phyloP scores from a whole-genome alignment of 2,888 invertebrate species.

The Xestoiulus laeticollis region DNA sequence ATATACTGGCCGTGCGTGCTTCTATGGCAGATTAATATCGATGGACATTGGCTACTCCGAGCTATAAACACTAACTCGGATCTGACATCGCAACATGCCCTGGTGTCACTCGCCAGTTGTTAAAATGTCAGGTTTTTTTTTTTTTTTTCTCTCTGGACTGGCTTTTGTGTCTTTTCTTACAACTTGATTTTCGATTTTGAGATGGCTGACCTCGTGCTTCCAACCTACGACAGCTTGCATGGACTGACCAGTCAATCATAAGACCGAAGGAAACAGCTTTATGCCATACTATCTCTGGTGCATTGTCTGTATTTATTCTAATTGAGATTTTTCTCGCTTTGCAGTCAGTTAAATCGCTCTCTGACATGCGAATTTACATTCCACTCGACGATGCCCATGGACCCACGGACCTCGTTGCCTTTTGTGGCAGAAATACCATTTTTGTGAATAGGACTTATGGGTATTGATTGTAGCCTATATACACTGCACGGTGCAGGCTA shows the following conservation, averaged over 20 bases:
- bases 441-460: slow-evolving; percentile 30
- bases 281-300: not conserved
- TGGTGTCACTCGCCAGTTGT: slow-evolving; percentile 39
- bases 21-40: slow-evolving; percentile 43
- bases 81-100: slow-evolving; percentile 34
- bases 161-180: slow-evolving; percentile 43
- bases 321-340: slow-evolving; percentile 4
- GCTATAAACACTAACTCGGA: slow-evolving; percentile 43
- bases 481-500: not conserved
- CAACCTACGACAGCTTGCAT: slow-evolving; percentile 19
- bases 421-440: not conserved
- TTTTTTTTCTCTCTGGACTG: slow-evolving; percentile 1
- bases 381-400: not conserved
- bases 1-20: slow-evolving; percentile 27
- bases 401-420: not conserved
- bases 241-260: slow-evolving; percentile 41
- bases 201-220: slow-evolving; percentile 35
- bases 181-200: slow-evolving; percentile 43
- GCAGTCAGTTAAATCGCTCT: not conserved
- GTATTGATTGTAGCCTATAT: slow-evolving; percentile 36
- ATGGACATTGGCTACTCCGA: slow-evolving; percentile 38
- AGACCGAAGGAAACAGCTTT: not conserved
- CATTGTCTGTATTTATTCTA: not conserved
- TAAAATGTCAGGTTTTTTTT: slow-evolving; percentile 30
- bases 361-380: not conserved